A percentile compares a stretch with the other conserved stretches of the same genome.
Conservation (phyloP, 2,113 vertebrate species). For the Periophthalmodon schlosseri region DNA sequence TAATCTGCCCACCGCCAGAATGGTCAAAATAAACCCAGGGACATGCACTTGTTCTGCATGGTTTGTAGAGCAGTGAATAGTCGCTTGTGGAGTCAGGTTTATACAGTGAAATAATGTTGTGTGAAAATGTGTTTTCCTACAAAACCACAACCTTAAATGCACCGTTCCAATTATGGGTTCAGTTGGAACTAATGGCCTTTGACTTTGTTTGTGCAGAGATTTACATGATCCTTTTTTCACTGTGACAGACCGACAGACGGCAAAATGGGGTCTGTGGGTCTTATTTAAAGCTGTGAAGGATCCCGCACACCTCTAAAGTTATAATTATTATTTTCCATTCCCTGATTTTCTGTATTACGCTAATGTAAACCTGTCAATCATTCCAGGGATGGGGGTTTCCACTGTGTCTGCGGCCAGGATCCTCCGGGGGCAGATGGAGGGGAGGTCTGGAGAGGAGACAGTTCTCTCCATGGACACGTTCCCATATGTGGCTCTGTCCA, state of each 20-base stretch:
- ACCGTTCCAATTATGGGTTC: slow-evolving; percentile 15
- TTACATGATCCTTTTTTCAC: slow-evolving; percentile 16
- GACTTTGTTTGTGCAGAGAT: slow-evolving; percentile 25
- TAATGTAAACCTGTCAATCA: slow-evolving; percentile 21
- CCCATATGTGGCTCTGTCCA: slow-evolving; percentile 81
- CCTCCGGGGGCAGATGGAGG: slow-evolving; percentile 77
- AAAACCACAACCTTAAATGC: slow-evolving; percentile 31
- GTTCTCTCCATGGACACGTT: slow-evolving; percentile 79
- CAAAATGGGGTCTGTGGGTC: background rate
- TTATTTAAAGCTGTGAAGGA: background rate
- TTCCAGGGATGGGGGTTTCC: slow-evolving; percentile 81
- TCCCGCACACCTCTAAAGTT: background rate
- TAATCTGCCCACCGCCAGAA: background rate
- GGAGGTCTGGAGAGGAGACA: slow-evolving; percentile 74
- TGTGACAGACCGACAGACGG: slow-evolving; percentile 18
- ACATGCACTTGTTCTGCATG: background rate
- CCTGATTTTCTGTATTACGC: background rate
- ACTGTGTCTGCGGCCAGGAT: slow-evolving; percentile 82
- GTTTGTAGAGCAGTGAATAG: slow-evolving; percentile 10
- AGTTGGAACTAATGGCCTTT: slow-evolving; percentile 26
- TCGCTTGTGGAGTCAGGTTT: slow-evolving; percentile 16
- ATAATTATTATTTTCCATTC: background rate
- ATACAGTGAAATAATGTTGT: slow-evolving; percentile 12
- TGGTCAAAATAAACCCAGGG: slow-evolving; percentile 5
- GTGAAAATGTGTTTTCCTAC: slow-evolving; percentile 25